Evolutionary conservation across 2,797 vertebrate genomes (phyloP), one percentile per base, ranked within the genome.

Genomic region (Gymnodraco acuticeps): DNA sequence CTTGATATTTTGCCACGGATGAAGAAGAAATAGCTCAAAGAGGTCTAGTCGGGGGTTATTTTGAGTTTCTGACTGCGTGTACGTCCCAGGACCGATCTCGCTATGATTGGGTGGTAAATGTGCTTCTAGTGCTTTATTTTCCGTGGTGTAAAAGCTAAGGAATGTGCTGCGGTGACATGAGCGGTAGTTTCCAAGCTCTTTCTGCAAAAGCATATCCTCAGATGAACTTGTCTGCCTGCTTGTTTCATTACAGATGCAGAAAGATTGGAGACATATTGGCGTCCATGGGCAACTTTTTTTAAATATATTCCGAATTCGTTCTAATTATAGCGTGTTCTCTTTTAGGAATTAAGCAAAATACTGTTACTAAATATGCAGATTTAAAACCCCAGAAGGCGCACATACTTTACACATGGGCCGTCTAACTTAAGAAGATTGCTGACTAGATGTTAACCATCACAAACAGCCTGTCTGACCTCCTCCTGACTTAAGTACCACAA

Each of bases 1-100:
- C 92, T 93, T 94, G 88, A 93, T 87, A 87, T 83, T 78, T 75
- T 73, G 84, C 92, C 91, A 88, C 16, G 5, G 86, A 27, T 46
- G 78, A n/a, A 77, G 56, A 64, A 77, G 74, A 84, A 90, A 80
- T 72, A 70, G 67, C 80, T 82, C 47, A 74, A 31, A 65, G 50
- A 77, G 76, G 77, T 83, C 77, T 82, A 75, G 60, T 70, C 31
- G 2, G 33, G 43, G 41, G 75, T 77, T 93, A 91, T 92, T 91
- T 92, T 87, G 51, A 81, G 87, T 87, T 48, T 71, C 55, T 70
- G 83, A 72, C 60, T 75, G 73, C 47, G 77, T 65, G 56, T 47
- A 59, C 19, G 83, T 87, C 76, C 64, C 67, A 20, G 70, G 72
- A 78, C 54, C 41, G 14, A 63, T 64, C 68, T 71, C 63, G 16